A percentile compares a stretch with the other conserved stretches of the same genome.
Evolutionary conservation across 2,888 invertebrate genomes (phyloP).

Genomic region (Pharmacophagus antenor): DNA sequence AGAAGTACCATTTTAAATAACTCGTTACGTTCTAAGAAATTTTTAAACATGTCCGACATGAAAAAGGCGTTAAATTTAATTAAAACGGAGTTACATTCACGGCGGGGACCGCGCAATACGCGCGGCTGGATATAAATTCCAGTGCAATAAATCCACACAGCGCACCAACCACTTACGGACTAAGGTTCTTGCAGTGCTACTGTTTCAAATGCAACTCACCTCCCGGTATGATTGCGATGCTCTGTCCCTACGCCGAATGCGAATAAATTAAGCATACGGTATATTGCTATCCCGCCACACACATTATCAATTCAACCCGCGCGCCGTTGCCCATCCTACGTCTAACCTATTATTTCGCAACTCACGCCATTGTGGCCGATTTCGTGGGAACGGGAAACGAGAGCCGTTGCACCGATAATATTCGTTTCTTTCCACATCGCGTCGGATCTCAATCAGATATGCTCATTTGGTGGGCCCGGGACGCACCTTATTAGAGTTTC

Average conservation of each 20-base stretch:
- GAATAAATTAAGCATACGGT: conserved; percentile 26
- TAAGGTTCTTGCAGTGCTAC: conserved; percentile 15
- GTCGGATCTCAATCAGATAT: conserved; percentile 48
- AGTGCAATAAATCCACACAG: conserved; percentile 15
- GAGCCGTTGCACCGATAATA: conserved; percentile 52
- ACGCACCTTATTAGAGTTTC: conserved; percentile 31
- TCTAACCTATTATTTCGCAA: conserved; percentile 48
- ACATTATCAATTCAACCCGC: conserved; percentile 37
- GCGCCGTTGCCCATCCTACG: conserved; percentile 37
- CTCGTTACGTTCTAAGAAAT: too few relatives aligned
- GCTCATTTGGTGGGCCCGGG: conserved; percentile 49
- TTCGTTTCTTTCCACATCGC: conserved; percentile 26
- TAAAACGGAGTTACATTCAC: neutral
- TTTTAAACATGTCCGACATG: neutral
- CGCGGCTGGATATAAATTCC: conserved; percentile 5
- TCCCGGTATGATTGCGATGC: conserved; percentile 23
- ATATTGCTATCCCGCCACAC: conserved; percentile 14
- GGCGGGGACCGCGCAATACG: neutral
- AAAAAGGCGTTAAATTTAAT: neutral
- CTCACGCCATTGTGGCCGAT: conserved; percentile 43
- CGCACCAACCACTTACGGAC: neutral
- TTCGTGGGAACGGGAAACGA: conserved; percentile 61
- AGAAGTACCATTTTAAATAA: too few relatives aligned
- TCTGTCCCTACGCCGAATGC: conserved; percentile 19
- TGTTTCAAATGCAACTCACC: conserved; percentile 15